Conservation (phyloP, 2,797 vertebrate species). For the Synaphobranchus kaupii region DNA sequence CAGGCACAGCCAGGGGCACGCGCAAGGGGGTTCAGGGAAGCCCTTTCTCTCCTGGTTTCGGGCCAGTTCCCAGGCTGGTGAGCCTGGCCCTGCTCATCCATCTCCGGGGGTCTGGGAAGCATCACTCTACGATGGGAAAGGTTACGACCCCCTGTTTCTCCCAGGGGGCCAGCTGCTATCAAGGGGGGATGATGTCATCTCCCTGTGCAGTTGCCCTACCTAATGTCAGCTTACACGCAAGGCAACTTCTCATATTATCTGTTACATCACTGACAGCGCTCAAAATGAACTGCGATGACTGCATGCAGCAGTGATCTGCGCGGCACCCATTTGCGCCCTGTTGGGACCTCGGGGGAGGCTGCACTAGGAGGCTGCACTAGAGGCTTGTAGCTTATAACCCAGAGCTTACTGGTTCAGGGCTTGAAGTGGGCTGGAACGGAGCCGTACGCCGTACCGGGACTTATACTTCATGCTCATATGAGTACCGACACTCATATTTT, state of each 20-base stretch:
- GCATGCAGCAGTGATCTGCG: background rate
- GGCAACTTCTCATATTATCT: conserved; percentile 3
- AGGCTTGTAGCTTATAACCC: background rate
- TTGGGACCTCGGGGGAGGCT: background rate
- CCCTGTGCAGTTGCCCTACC: conserved; percentile 52
- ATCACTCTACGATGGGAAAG: conserved; percentile 70
- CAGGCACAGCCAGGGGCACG: background rate
- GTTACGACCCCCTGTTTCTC: conserved; percentile 60
- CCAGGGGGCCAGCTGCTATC: conserved; percentile 58
- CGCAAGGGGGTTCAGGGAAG: conserved; percentile 46
- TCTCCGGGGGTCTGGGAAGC: conserved; percentile 66
- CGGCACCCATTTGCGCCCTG: background rate
- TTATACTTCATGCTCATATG: too few species aligned
- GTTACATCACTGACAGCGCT: conserved; percentile 17
- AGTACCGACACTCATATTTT: too few species aligned
- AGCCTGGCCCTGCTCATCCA: conserved; percentile 51
- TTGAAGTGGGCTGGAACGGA: too few species aligned
- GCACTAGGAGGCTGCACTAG: background rate
- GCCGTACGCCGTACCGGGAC: too few species aligned
- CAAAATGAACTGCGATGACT: background rate
- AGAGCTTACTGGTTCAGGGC: background rate
- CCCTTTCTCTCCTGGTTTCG: conserved; percentile 46
- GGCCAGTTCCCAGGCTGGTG: conserved; percentile 69
- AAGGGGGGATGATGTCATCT: conserved; percentile 68
- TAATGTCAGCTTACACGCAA: conserved; percentile 43